Evolutionary conservation across 37 sponge, comb jelly and placozoan genomes (phyloP).

Genomic region (Aplysina aerophoba): DNA sequence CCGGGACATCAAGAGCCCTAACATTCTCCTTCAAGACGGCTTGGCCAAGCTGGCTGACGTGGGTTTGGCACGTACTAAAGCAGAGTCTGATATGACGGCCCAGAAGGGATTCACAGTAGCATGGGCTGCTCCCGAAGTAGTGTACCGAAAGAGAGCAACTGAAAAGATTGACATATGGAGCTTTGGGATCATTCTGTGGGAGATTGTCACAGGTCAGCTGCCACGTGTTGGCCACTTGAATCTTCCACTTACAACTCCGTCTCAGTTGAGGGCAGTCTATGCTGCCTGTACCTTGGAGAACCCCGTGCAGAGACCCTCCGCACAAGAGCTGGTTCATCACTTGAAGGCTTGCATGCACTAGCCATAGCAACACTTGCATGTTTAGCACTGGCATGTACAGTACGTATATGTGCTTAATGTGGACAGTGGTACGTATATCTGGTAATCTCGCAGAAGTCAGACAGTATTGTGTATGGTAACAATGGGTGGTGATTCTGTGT

Average conservation of each 20-base stretch:
- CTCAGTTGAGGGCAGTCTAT: slow-evolving; percentile 48
- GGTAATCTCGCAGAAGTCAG: too few relatives aligned
- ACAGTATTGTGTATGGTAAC: too few relatives aligned
- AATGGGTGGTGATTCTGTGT: too few relatives aligned
- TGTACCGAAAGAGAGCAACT: slow-evolving; percentile 81
- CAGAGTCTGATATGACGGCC: slow-evolving; percentile 87
- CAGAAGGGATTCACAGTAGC: slow-evolving; percentile 88
- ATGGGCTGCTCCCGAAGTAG: slow-evolving; percentile 97
- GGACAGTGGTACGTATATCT: too few relatives aligned
- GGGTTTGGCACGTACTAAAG: slow-evolving; percentile 84
- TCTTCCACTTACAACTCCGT: slow-evolving; percentile 47
- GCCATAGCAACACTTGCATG: background rate
- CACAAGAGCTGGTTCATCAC: slow-evolving; percentile 45
- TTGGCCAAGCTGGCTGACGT: slow-evolving; percentile 94
- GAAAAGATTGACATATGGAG: slow-evolving; percentile 98
- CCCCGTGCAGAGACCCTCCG: slow-evolving; percentile 64
- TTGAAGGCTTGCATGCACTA: background rate
- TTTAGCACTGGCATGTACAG: background rate
- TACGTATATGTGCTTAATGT: too few relatives aligned
- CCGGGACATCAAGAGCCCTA: slow-evolving; percentile 92
- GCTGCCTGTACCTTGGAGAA: slow-evolving; percentile 60
- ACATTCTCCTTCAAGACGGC: slow-evolving; percentile 77
- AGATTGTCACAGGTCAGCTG: slow-evolving; percentile 77
- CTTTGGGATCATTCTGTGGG: slow-evolving; percentile 90
- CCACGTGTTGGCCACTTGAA: slow-evolving; percentile 74